These are phyloP conservation scores for Cynodonichthys magdalenae DNA, from an alignment of 2,797 vertebrate genomes.

Conservation along the genomic window DNA sequence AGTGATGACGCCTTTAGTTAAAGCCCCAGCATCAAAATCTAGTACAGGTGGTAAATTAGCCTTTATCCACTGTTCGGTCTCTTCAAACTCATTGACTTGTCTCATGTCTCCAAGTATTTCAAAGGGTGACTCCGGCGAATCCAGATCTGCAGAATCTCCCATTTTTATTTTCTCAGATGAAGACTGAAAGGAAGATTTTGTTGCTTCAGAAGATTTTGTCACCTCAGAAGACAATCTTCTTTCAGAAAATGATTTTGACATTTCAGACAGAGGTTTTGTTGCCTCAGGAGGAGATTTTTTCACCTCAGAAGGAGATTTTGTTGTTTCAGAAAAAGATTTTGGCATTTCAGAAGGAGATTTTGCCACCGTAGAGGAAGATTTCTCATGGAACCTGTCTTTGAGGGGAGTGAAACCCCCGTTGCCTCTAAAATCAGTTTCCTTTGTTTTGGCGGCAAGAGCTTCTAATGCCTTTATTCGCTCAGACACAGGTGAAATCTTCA, in stretches of 20 bases:
- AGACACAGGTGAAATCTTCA: constrained; percentile 81
- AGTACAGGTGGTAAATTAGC: constrained; percentile 81
- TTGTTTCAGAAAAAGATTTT: constrained; percentile 63
- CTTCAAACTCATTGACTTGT: constrained; percentile 83
- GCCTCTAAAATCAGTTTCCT: constrained; percentile 72
- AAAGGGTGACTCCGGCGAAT: constrained; percentile 90
- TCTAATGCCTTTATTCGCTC: constrained; percentile 83
- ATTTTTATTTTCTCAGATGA: constrained; percentile 63
- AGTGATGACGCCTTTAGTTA: constrained; percentile 47
- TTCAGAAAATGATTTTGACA: constrained; percentile 55
- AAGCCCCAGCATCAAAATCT: constrained; percentile 66
- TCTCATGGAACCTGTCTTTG: constrained; percentile 80
- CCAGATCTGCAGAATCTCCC: constrained; percentile 67
- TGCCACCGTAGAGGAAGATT: constrained; percentile 51
- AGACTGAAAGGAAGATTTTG: constrained; percentile 57
- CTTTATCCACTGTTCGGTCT: constrained; percentile 84
- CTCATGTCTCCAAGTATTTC: constrained; percentile 85
- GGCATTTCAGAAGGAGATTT: constrained; percentile 49
- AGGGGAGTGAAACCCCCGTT: constrained; percentile 75
- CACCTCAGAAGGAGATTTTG: constrained; percentile 47
- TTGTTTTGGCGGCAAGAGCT: constrained; percentile 81
- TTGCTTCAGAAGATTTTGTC: constrained; percentile 50
- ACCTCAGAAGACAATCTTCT: constrained; percentile 47
- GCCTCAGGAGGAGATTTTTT: constrained; percentile 54
- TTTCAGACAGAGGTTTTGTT: constrained; percentile 61